Conservation (phyloP, 2,113 vertebrate species). For the Eudorcas thomsonii region DNA sequence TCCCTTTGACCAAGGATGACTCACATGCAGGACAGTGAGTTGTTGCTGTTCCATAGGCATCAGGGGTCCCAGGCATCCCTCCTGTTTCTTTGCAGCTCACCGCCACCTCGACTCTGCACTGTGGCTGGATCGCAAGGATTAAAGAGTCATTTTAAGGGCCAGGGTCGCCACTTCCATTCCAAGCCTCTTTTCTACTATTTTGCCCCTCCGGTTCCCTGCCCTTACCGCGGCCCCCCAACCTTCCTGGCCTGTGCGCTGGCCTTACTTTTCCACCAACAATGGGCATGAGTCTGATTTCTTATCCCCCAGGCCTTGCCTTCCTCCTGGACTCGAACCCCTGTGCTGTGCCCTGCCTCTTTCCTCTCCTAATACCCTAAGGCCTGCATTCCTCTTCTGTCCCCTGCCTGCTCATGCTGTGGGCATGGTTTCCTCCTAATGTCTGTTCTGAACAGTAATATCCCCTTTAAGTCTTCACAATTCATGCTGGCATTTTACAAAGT, state of each 20-base stretch:
- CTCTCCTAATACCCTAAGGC: background rate
- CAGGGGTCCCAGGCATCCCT: accelerated
- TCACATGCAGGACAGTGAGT: background rate
- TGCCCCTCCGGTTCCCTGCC: background rate
- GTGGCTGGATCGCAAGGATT: background rate
- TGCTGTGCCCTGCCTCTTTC: background rate
- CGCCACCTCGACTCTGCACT: background rate
- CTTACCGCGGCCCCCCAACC: background rate
- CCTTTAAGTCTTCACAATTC: background rate
- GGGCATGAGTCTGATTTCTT: background rate
- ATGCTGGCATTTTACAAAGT: background rate
- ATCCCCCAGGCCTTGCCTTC: background rate
- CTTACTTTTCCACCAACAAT: accelerated
- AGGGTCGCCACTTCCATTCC: too few relatives aligned
- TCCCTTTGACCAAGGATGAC: background rate
- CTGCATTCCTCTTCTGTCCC: background rate
- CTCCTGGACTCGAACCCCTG: background rate
- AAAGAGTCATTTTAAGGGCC: background rate
- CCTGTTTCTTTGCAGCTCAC: background rate
- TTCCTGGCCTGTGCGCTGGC: too few relatives aligned
- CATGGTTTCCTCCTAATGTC: accelerated
- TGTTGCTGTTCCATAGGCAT: accelerated
- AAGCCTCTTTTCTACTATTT: background rate
- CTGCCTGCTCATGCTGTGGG: background rate
- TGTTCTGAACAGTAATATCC: too few relatives aligned